These are phyloP conservation scores for Myrmecobius fasciatus DNA, from an alignment of 2,113 vertebrate genomes.

Conservation along the genomic window DNA sequence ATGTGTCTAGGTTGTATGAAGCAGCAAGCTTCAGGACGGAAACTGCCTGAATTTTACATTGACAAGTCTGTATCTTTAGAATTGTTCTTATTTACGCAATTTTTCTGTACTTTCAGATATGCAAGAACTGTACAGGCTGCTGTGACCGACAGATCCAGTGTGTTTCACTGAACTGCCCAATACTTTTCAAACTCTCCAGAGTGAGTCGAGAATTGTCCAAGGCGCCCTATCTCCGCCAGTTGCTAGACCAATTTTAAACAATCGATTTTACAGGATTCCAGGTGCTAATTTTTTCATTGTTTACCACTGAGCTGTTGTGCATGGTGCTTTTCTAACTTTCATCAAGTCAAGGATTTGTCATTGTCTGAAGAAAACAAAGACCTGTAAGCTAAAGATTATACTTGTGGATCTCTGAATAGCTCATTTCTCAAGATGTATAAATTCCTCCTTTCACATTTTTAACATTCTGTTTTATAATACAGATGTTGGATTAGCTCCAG, in stretches of 20 bases:
- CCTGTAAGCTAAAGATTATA: slow-evolving; percentile 69
- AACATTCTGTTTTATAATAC: slow-evolving; percentile 86
- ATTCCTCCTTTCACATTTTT: slow-evolving; percentile 84
- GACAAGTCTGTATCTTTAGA: background rate
- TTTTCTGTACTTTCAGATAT: slow-evolving; percentile 86
- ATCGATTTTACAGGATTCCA: slow-evolving; percentile 80
- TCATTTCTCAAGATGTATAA: slow-evolving; percentile 87
- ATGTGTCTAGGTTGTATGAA: background rate
- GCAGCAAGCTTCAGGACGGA: background rate
- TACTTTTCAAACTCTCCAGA: slow-evolving; percentile 94
- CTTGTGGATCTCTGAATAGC: slow-evolving; percentile 81
- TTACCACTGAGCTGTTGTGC: slow-evolving; percentile 87
- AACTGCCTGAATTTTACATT: background rate
- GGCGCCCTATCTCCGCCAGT: slow-evolving; percentile 95
- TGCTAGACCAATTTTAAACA: slow-evolving; percentile 96
- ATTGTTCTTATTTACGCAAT: background rate
- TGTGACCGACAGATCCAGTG: slow-evolving; percentile 92
- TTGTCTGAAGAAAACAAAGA: slow-evolving; percentile 78
- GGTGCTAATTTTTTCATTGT: slow-evolving; percentile 87
- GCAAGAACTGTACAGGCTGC: slow-evolving; percentile 93
- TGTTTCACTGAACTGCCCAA: slow-evolving; percentile 94
- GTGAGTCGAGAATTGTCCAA: slow-evolving; percentile 93
- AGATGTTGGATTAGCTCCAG: slow-evolving; percentile 85
- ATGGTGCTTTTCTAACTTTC: slow-evolving; percentile 88
- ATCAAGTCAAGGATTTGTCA: slow-evolving; percentile 83